Evolutionary conservation across 2,113 vertebrate species (phyloP), one percentile per base, ranked within the genome.

Genomic region (Ameiurus melas): DNA sequence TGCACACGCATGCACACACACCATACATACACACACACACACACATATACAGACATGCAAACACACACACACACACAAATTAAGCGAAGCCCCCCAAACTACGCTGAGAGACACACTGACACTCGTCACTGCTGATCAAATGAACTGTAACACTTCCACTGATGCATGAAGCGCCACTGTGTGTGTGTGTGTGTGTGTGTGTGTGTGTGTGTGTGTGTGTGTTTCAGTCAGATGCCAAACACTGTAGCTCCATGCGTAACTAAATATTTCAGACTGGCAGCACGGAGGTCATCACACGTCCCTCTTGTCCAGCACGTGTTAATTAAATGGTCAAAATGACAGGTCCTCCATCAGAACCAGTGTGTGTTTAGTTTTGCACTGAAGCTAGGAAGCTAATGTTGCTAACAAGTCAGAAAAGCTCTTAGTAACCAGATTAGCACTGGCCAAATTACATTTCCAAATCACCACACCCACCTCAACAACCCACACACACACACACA

Each of bases 91-190:
- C 43, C 22, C 75, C 22, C 39, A 30, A 51, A 68, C 83, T 8
- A 30, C 3, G 17, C 83, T 84, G 62, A n/a, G 84, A 77, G 83
- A 91, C 85, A 91, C 88, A 93, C 57, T 89, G 90, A 86, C 89
- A 82, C 90, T 92, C 90, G 92, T 79, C 87, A 91, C 83, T 92
- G 90, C 80, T 90, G 89, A 90, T 73, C 81, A 90, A 89, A 89
- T 86, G 47, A 88, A 73, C 70, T 57, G 90, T 73, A 83, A 85
- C 89, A 64, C 51, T 33, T 57, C 66, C 47, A 57, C 68, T 58
- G 68, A 43, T 84, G 77, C 83, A 87, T 73, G 68, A 68, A 79
- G 64, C 71, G 79, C 71, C 88, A 84, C 87, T 75, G 3, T 10
- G 27, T 85, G 0, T 79, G 75, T 80, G 71, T 89, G 87, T 25